phyloP scores from a whole-genome alignment of 2,797 vertebrate genomes.

The Protonibea diacanthus region DNA sequence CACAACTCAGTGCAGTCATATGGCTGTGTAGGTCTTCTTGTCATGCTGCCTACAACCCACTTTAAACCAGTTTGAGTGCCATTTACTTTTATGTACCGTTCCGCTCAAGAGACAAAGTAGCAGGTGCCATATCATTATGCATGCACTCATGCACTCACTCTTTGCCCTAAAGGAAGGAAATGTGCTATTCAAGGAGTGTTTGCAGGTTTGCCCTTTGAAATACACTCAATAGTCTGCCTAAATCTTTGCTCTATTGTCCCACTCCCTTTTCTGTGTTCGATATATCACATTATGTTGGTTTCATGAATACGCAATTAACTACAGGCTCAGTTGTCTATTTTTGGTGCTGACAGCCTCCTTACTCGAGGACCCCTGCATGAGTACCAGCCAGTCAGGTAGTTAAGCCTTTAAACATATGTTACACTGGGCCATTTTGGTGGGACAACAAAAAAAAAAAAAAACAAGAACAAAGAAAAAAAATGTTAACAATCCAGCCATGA shows the following conservation, averaged over 20 bases:
- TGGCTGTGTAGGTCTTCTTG: conserved; percentile 36
- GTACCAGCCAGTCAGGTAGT: conserved; percentile 28
- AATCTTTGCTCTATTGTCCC: background rate
- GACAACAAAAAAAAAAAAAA: conserved; percentile 5
- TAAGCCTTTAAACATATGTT: background rate
- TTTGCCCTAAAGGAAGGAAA: conserved; percentile 42
- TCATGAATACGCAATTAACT: conserved; percentile 85
- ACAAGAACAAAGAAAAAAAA: background rate
- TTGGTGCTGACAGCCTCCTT: conserved; percentile 21
- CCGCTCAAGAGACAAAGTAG: conserved; percentile 41
- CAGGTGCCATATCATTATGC: conserved; percentile 42
- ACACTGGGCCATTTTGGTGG: background rate
- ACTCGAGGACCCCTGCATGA: conserved; percentile 38
- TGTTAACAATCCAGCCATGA: background rate
- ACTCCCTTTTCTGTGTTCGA: conserved; percentile 6
- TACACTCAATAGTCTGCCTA: conserved; percentile 4
- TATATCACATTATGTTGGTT: conserved; percentile 50
- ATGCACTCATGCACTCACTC: conserved; percentile 9
- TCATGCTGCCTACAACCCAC: conserved; percentile 18
- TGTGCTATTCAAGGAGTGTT: conserved; percentile 10
- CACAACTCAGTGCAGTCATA: conserved; percentile 41
- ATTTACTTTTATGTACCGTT: conserved; percentile 17
- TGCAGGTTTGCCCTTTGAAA: conserved; percentile 3
- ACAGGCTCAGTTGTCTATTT: conserved; percentile 69
- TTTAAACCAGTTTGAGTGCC: conserved; percentile 34